These are phyloP conservation scores for Enteromius paludinosus DNA, from an alignment of 2,797 vertebrate genomes.

Conservation along the genomic window DNA sequence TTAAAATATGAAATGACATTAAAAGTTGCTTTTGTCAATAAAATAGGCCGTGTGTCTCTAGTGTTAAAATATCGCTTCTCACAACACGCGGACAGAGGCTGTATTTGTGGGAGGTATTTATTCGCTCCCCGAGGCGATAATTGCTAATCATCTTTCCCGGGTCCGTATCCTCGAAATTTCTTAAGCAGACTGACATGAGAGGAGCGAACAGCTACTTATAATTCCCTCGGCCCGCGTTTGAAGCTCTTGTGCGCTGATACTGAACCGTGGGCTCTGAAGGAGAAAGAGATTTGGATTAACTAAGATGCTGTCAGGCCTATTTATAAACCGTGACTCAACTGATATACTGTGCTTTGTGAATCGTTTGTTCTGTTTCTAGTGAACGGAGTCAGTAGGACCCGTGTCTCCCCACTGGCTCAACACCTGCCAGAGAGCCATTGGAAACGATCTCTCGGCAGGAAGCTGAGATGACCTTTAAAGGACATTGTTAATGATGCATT, in stretches of 20 bases:
- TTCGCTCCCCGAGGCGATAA: conserved; percentile 10
- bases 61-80: not conserved
- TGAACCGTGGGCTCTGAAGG: conserved; percentile 21
- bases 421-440: conserved; percentile 73
- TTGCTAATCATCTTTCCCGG: conserved; percentile 35
- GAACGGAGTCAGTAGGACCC: conserved; percentile 60
- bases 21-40: conserved; percentile 17
- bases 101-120: conserved; percentile 36
- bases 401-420: conserved; percentile 66
- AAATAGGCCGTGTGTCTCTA: not conserved
- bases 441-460: conserved; percentile 70
- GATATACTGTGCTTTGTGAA: conserved; percentile 37
- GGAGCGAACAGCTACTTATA: conserved; percentile 38
- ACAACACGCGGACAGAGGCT: not conserved
- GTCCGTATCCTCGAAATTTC: conserved; percentile 30
- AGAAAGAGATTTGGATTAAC: conserved; percentile 20
- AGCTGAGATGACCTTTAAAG: conserved; percentile 77
- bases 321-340: conserved; percentile 34
- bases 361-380: conserved; percentile 45
- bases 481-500: conserved; percentile 76
- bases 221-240: conserved; percentile 25
- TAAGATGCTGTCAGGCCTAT: conserved; percentile 38
- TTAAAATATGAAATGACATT: conserved; percentile 21
- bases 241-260: conserved; percentile 12
- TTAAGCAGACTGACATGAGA: conserved; percentile 31